Evolutionary conservation across 1,140 invertebrate genomes (phyloP), one percentile per base, ranked within the genome.

Genomic region (Ooceraea biroi): DNA sequence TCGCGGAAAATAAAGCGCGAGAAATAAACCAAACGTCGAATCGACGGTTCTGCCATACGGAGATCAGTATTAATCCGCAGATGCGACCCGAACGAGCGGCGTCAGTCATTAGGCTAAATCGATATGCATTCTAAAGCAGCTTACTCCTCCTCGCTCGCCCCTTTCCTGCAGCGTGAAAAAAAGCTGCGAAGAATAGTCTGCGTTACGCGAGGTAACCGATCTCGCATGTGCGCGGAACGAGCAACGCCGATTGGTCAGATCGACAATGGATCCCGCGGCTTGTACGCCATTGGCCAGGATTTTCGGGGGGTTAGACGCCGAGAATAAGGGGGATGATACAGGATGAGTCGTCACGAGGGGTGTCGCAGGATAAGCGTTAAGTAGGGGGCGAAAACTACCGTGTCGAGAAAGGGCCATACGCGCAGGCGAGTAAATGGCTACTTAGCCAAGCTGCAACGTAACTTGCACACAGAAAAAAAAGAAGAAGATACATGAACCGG

Each of bases 311-410:
- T 92, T 91, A 88, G 82, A 69, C 61, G 73, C 36, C 82, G 61
- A 46, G 85, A 89, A 92, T 91, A 90, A 91, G 89, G 89, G 91
- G 91, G 92, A 92, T 92, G 91, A 92, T 90, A 91, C 87, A 84
- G 92, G 90, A 92, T 92, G 91, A 91, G 90, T 90, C 87, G 88
- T 88, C 88, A 30, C 22, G 85, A 91, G 84, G 93, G 92, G 90
- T 91, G 92, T 92, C 77, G 72, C 44, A 85, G 91, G 91, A 92
- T 91, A 92, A 93, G 92, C 92, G 92, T 93, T 93, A 93, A 94
- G 92, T 92, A 93, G 92, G 91, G 91, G 82, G 82, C 85, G 69
- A 89, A n/a, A 55, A 66, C 44, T 63, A 22, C 5, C 69, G 84
- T 82, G 80, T 78, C 84, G 88, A 71, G 50, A 55, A 41, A 57